A percentile compares a stretch with the other conserved stretches of the same genome.
phyloP scores from a whole-genome alignment of 1,140 invertebrate genomes.

The Drosophila aff. region DNA sequence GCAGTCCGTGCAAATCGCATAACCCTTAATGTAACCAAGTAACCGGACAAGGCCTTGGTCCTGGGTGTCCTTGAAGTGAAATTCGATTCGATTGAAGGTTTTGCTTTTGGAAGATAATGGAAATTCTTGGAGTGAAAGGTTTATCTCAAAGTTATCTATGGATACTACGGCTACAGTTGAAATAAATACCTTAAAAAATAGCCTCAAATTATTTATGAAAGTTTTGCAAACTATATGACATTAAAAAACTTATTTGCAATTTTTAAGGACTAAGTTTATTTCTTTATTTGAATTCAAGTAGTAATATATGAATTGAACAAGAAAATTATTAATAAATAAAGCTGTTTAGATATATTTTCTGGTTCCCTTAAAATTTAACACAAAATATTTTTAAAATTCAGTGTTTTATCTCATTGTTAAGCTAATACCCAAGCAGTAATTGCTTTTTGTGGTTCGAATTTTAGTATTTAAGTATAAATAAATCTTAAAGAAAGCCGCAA shows the following conservation, averaged over 20 bases:
- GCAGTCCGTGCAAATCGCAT: constrained; percentile 52
- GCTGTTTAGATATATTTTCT: too few species aligned
- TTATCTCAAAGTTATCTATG: not conserved
- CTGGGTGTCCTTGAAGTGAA: constrained; percentile 44
- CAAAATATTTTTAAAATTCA: too few species aligned
- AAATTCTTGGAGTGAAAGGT: not conserved
- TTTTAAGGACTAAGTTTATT: not conserved
- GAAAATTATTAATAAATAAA: too few species aligned
- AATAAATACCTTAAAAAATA: not conserved
- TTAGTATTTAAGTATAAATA: not conserved
- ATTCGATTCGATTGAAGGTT: constrained; percentile 2
- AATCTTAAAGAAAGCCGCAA: not conserved
- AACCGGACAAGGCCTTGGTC: constrained; percentile 1
- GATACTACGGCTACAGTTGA: not conserved
- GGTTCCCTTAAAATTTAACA: too few species aligned
- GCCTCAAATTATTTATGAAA: not conserved
- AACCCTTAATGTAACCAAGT: constrained; percentile 58
- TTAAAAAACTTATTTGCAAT: too few species aligned
- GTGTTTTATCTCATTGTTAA: too few species aligned
- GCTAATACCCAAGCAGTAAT: not conserved
- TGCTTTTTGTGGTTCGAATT: not conserved
- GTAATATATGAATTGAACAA: too few species aligned
- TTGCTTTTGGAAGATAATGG: not conserved
- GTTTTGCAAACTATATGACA: not conserved
- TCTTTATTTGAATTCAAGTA: too few species aligned